phyloP scores from a whole-genome alignment of 2,797 vertebrate genomes.

The Crax fasciolata region DNA sequence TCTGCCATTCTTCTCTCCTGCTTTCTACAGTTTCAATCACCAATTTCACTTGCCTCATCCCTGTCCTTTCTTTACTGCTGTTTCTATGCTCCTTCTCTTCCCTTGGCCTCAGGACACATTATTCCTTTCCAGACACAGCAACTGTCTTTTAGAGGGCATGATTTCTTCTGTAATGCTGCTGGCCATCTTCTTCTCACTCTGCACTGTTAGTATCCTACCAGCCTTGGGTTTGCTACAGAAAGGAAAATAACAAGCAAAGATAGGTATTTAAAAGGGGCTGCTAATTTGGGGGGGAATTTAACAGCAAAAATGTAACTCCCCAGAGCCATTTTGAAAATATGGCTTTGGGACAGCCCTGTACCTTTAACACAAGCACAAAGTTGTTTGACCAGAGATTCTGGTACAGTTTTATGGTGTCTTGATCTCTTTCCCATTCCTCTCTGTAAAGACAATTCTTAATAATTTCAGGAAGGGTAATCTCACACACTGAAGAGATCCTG shows the following conservation, averaged over 20 bases:
- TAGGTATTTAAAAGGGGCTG: not conserved
- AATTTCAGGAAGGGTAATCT: not conserved
- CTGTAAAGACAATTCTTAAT: not conserved
- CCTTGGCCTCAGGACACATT: rapidly evolving
- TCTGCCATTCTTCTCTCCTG: not conserved
- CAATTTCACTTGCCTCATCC: not conserved
- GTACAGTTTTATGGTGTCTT: rapidly evolving
- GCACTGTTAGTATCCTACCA: rapidly evolving
- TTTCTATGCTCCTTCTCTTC: not conserved
- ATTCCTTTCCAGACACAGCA: not conserved
- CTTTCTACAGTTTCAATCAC: not conserved
- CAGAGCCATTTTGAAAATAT: not conserved
- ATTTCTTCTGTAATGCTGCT: not conserved
- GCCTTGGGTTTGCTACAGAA: not conserved
- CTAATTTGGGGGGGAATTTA: not conserved
- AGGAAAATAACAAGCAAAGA: not conserved
- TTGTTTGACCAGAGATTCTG: not conserved
- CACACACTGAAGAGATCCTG: not conserved
- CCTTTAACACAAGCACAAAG: not conserved
- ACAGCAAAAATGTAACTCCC: not conserved
- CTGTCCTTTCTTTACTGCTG: not conserved
- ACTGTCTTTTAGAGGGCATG: not conserved
- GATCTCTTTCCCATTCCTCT: not conserved
- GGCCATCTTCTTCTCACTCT: not conserved
- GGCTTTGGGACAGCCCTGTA: not conserved